phyloP scores from a whole-genome alignment of 2,113 vertebrate genomes.

The Casuarius casuarius region DNA sequence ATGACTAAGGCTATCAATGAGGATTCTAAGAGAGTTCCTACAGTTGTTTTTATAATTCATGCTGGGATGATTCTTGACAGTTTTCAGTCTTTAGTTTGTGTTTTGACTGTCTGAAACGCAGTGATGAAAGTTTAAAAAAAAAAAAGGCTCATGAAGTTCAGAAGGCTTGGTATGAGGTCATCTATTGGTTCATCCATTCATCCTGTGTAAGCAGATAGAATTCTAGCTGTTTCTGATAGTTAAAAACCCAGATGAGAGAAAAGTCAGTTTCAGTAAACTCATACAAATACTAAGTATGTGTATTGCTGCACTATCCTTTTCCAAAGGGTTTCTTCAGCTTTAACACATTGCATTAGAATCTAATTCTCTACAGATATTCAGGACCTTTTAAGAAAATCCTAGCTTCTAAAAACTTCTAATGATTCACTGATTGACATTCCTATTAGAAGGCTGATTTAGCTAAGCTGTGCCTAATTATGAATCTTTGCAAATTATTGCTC shows the following conservation, averaged over 20 bases:
- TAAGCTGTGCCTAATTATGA: conserved; percentile 23
- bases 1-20: accelerated
- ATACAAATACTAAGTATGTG: background rate
- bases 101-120: background rate
- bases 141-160: background rate
- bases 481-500: conserved; percentile 9
- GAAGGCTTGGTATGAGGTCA: background rate
- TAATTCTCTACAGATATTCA: background rate
- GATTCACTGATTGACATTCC: background rate
- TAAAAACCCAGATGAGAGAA: background rate
- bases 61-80: background rate
- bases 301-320: background rate
- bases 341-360: background rate
- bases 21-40: background rate
- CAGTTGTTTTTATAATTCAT: background rate
- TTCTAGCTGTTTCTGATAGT: background rate
- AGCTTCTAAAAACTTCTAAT: background rate
- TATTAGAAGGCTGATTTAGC: background rate
- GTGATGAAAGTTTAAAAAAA: background rate
- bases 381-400: background rate
- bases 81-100: background rate
- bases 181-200: background rate
- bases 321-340: background rate
- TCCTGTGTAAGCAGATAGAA: background rate
- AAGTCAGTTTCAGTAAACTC: background rate